A percentile compares a stretch with the other conserved stretches of the same genome.
phyloP scores from a whole-genome alignment of 2,888 invertebrate genomes.

The Thumatha senex region DNA sequence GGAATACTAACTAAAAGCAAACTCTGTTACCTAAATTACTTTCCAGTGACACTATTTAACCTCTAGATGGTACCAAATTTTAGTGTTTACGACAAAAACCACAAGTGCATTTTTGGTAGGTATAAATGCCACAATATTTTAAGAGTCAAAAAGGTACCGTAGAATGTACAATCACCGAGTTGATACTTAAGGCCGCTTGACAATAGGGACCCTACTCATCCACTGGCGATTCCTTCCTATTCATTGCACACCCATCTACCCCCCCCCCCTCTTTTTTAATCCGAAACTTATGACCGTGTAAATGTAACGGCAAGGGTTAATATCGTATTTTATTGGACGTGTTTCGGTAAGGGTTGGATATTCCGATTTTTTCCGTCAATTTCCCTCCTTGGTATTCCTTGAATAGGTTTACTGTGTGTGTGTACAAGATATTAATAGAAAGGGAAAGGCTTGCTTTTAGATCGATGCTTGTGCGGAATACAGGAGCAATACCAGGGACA shows the following conservation, averaged over 20 bases:
- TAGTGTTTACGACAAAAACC: no score
- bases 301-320: slow-evolving; percentile 69
- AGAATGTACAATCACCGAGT: slow-evolving; percentile 32
- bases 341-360: slow-evolving; percentile 42
- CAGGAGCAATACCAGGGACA: background rate
- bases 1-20: no score
- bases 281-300: slow-evolving; percentile 76
- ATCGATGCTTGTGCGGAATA: background rate
- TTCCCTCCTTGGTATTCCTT: slow-evolving; percentile 33
- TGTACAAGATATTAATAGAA: slow-evolving; percentile 30
- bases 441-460: background rate
- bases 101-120: background rate
- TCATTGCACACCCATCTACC: slow-evolving; percentile 41
- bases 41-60: no score
- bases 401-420: slow-evolving; percentile 30
- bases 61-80: no score
- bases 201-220: slow-evolving; percentile 58
- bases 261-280: slow-evolving; percentile 63
- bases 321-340: slow-evolving; percentile 69
- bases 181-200: slow-evolving; percentile 36
- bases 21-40: no score
- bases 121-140: background rate
- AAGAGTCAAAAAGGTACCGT: background rate
- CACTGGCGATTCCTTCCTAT: slow-evolving; percentile 50
- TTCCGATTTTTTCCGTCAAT: slow-evolving; percentile 40